These are phyloP conservation scores for Clivina fossor DNA, from an alignment of 2,888 invertebrate species.

Conservation along the genomic window DNA sequence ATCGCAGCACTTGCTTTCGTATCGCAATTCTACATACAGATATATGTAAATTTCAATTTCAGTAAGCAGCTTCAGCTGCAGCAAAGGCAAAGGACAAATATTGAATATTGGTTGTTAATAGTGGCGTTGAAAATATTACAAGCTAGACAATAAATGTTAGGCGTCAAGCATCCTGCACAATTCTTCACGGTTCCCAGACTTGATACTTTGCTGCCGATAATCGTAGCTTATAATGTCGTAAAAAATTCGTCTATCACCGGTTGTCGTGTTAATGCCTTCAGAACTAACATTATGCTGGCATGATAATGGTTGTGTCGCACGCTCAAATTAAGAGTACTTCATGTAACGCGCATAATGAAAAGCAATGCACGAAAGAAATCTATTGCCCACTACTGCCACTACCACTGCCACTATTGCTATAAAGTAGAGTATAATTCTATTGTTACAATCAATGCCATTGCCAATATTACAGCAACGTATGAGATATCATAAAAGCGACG, in stretches of 20 bases:
- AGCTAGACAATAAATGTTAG: no score
- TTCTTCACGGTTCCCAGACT: constrained; percentile 15
- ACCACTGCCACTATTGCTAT: no score
- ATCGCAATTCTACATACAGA: no score
- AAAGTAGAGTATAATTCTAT: no score
- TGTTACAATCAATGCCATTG: no score
- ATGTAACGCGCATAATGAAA: constrained; percentile 11
- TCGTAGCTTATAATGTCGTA: constrained; percentile 23
- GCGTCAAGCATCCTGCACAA: constrained; percentile 7
- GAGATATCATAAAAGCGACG: constrained; percentile 17
- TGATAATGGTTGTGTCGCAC: neutral
- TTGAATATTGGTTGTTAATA: neutral
- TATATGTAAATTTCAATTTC: no score
- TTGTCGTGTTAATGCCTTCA: neutral
- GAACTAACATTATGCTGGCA: constrained; percentile 1
- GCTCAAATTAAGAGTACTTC: constrained; percentile 23
- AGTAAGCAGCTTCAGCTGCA: constrained; percentile 1
- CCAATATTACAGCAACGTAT: no score
- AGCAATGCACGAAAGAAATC: no score
- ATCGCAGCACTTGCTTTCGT: no score
- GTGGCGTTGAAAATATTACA: no score
- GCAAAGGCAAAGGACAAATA: neutral
- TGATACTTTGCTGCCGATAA: constrained; percentile 8
- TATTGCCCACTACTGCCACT: no score
- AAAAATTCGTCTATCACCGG: constrained; percentile 25